Base-by-base conservation (phyloP, 2,888 invertebrate species). In the Drosophila paranaensis region DNA sequence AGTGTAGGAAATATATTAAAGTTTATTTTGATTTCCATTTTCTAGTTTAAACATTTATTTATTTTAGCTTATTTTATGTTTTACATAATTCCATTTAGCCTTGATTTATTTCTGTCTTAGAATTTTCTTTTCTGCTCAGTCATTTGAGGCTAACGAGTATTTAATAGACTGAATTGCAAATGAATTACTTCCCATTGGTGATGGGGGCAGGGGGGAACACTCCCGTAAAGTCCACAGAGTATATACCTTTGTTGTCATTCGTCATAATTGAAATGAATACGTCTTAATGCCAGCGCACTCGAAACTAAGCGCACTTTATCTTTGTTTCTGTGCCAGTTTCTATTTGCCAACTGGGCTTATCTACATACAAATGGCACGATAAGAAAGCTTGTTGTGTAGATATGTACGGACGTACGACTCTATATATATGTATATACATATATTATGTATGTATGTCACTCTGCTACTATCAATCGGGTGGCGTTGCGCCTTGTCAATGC, bases 261-360 rank as follows among this genome's bases (percentile, higher is more conserved):
- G 54, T 86, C 84, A 77, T 79, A 83, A 81, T 81, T 73, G 57
- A 69, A 76, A 54, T 56, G 64, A 73, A 66, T 62, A 62, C 73
- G 71, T 63, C 56, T 62, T 71, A 73, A 81, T 79, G 60, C 73
- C 62, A 68, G 58, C 53, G 55, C 61, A 60, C 77, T 81, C 53
- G 25, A 72, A 71, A 66, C 39, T 76, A 74, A 71, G 60, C 63
- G 30, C 50, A 60, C 67, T 63, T 76, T 77, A 72, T 83, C 78
- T 72, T 65, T 69, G 46, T 79, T 71, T 68, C 55, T 71, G 76
- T 50, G 56, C 33, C 68, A 64, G 48, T 63, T 67, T 39, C 39
- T 77, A 63, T 77, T 77, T 75, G 63, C 64, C 45, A 54, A 58
- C 55, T 54, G 68, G 45, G 71, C 76, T 82, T 81, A 67, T 73